A percentile compares a stretch with the other conserved stretches of the same genome.
These are phyloP conservation scores for Ctenochaetus hawaiiensis DNA, from an alignment of 2,797 vertebrate genomes.

Conservation along the genomic window DNA sequence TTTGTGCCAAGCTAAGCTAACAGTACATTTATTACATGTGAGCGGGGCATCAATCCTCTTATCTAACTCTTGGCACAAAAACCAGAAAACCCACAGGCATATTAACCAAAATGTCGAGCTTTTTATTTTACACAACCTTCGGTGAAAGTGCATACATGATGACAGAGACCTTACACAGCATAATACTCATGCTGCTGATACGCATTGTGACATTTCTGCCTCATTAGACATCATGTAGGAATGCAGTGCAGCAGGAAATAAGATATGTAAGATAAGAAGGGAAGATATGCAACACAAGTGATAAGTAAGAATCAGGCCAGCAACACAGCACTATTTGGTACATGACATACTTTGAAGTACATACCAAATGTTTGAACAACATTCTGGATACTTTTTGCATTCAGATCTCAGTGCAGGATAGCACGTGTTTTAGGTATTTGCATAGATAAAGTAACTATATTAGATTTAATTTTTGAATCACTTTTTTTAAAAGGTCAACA, in stretches of 20 bases:
- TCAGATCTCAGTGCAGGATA: background rate
- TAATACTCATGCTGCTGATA: conserved; percentile 7
- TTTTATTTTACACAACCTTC: background rate
- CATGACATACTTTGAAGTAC: background rate
- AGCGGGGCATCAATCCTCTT: background rate
- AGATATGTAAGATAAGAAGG: conserved; percentile 13
- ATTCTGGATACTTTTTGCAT: background rate
- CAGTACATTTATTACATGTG: background rate
- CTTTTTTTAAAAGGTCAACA: background rate
- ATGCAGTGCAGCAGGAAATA: conserved; percentile 38
- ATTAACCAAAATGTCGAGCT: background rate
- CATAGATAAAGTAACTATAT: too few species aligned
- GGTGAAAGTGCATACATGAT: background rate
- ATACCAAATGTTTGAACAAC: background rate
- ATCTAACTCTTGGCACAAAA: background rate
- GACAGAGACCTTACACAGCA: conserved; percentile 1
- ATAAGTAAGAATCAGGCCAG: conserved; percentile 13
- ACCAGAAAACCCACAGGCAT: too few species aligned
- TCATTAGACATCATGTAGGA: conserved; percentile 43
- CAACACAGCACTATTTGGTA: conserved; percentile 3
- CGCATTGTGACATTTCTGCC: conserved; percentile 14
- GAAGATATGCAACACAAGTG: conserved; percentile 16
- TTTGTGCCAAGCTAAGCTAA: conserved; percentile 21
- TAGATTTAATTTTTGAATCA: background rate
- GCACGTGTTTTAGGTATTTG: too few species aligned